Evolutionary conservation across 2,888 invertebrate species (phyloP), one percentile per base, ranked within the genome.

Genomic region (Trisateles emortualis): DNA sequence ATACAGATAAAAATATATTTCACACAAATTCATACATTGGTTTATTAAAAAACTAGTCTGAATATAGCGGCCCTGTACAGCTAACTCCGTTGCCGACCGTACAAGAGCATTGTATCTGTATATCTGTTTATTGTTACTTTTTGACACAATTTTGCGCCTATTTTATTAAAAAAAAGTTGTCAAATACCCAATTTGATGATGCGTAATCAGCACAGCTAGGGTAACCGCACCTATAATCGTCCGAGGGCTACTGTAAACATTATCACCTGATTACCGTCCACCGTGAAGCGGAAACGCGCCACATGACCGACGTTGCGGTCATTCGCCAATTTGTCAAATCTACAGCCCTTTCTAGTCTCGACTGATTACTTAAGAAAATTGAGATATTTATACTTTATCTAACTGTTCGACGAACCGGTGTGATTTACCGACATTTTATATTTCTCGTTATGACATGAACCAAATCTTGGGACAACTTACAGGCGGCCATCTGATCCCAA

Each of bases 241-340:
- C 44, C 39, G 36, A n/a, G 59, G 43, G 29, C 16, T 53, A 62
- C 59, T 57, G 66, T 72, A 61, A 61, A 72, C 67, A 73, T 79
- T 76, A 77, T 64, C 81, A 78, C 74, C 81, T 79, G 78, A 83
- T 83, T 78, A 79, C 73, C 68, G 64, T n/a, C 46, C 59, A 74
- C 76, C 78, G 76, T 79, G 79, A 79, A 81, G 79, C 76, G 78
- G 74, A 83, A 80, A 56, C 50, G 22, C 38, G 36, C 39, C 52
- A 56, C 61, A 57, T 59, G 55, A 57, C 54, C 57, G 42, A 8
- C 26, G 26, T 8, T 59, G 59, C 56, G 59, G 57, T 70, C 59
- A 55, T 38, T 52, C 54, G 58, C 64, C 68, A 72, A 73, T 72
- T 72, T 63, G 33, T 42, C 35, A 60, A 56, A 60, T 42, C 52